These are phyloP conservation scores for Butorides virescens DNA, from an alignment of 2,113 vertebrate species.

Conservation along the genomic window DNA sequence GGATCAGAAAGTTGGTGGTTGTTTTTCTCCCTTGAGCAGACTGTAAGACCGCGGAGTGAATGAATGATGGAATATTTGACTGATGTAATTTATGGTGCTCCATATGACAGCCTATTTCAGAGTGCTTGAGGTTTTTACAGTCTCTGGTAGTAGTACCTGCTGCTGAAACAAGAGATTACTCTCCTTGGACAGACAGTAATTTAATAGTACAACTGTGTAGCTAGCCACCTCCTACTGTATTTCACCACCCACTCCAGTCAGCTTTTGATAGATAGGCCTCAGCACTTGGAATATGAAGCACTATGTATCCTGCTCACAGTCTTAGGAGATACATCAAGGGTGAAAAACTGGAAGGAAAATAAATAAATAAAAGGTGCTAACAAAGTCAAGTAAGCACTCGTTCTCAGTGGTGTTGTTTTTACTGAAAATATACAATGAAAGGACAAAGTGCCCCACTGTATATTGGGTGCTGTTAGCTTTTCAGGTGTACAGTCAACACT, in stretches of 20 bases:
- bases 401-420: background rate
- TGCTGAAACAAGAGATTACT: constrained; percentile 75
- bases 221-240: constrained; percentile 57
- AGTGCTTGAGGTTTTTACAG: constrained; percentile 70
- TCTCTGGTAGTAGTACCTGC: constrained; percentile 68
- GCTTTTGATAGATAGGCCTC: constrained; percentile 53
- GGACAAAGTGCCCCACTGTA: background rate
- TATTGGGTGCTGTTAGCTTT: background rate
- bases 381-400: background rate
- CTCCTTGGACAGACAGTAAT: constrained; percentile 73
- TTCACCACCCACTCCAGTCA: constrained; percentile 54
- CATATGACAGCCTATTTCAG: constrained; percentile 68
- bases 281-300: background rate
- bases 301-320: constrained; percentile 20
- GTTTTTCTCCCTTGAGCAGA: constrained; percentile 51
- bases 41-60: constrained; percentile 25
- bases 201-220: constrained; percentile 68
- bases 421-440: background rate
- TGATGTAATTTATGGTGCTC: constrained; percentile 70
- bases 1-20: constrained; percentile 34
- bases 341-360: constrained; percentile 34
- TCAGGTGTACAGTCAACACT: background rate
- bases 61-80: constrained; percentile 67
- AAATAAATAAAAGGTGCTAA: background rate
- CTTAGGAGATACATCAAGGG: constrained; percentile 40